A percentile compares a stretch with the other conserved stretches of the same genome.
These are phyloP conservation scores for Tiliacea citrago DNA, from an alignment of 2,888 invertebrate species.

Conservation along the genomic window DNA sequence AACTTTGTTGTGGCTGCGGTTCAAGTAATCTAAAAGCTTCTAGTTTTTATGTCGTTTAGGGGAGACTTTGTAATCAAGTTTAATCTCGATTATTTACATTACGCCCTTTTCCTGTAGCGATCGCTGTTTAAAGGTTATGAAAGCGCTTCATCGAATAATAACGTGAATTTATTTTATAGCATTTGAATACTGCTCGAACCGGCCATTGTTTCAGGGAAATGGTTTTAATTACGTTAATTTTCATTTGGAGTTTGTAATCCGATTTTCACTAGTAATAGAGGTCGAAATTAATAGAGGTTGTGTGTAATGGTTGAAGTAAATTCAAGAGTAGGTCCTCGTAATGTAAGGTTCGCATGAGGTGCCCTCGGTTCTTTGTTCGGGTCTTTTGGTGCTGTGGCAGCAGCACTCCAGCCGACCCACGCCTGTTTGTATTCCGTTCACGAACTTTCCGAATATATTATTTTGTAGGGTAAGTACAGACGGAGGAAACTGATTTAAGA, in stretches of 20 bases:
- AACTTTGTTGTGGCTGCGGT: slow-evolving; percentile 83
- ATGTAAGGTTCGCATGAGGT: slow-evolving; percentile 76
- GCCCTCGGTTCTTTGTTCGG: slow-evolving; percentile 81
- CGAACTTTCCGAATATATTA: slow-evolving; percentile 88
- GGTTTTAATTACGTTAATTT: slow-evolving; percentile 69
- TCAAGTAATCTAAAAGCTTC: slow-evolving; percentile 81
- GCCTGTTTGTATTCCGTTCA: slow-evolving; percentile 88
- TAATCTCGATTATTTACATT: slow-evolving; percentile 65
- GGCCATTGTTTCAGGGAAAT: slow-evolving; percentile 63
- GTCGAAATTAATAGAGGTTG: slow-evolving; percentile 66
- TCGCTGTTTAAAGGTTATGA: slow-evolving; percentile 58
- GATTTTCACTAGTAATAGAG: slow-evolving; percentile 62
- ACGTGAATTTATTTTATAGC: slow-evolving; percentile 63
- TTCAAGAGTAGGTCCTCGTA: slow-evolving; percentile 67
- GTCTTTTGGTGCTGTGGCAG: slow-evolving; percentile 81
- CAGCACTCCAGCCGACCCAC: slow-evolving; percentile 79
- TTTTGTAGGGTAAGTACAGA: slow-evolving; percentile 82
- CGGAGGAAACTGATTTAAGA: slow-evolving; percentile 86
- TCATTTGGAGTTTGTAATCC: slow-evolving; percentile 64
- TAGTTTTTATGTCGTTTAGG: slow-evolving; percentile 77
- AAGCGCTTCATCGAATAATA: slow-evolving; percentile 72
- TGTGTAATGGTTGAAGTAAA: slow-evolving; percentile 64
- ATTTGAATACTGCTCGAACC: slow-evolving; percentile 63
- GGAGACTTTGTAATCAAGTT: slow-evolving; percentile 68
- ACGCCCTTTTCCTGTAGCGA: slow-evolving; percentile 48